These are phyloP conservation scores for Apostichopus californicus DNA, from an alignment of 35 echinoderm and acorn worm species.

Conservation along the genomic window DNA sequence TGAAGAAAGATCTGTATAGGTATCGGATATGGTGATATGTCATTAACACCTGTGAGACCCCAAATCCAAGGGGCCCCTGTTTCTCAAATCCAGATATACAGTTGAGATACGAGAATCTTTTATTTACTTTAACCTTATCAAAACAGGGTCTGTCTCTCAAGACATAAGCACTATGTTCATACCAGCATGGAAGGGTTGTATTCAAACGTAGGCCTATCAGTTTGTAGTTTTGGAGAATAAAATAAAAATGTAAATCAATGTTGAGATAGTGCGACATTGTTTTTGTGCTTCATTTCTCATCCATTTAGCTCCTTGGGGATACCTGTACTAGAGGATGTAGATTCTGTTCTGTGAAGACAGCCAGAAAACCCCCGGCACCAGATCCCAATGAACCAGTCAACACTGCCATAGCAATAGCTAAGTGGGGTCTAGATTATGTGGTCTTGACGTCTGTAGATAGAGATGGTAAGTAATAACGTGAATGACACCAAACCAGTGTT, in stretches of 20 bases:
- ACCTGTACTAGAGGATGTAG: constrained; percentile 95
- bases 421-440: constrained; percentile 97
- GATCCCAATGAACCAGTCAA: constrained; percentile 95
- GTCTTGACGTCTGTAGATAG: constrained; percentile 98
- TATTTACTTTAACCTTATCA: too few relatives aligned
- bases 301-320: constrained; percentile 84
- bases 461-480: constrained; percentile 75
- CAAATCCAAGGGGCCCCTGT: too few relatives aligned
- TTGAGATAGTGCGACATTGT: too few relatives aligned
- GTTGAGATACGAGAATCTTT: too few relatives aligned
- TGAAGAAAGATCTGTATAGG: too few relatives aligned
- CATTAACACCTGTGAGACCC: too few relatives aligned
- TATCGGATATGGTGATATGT: too few relatives aligned
- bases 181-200: not conserved
- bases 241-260: too few relatives aligned
- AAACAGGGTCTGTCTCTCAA: not conserved
- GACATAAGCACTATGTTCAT: not conserved
- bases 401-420: constrained; percentile 89
- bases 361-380: constrained; percentile 84
- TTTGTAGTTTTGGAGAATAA: too few relatives aligned
- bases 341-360: constrained; percentile 97
- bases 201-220: too few relatives aligned
- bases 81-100: too few relatives aligned
- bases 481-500: not conserved
- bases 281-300: not conserved